Conservation (phyloP, 2,113 vertebrate genomes). For the Campylomormyrus numenius region DNA sequence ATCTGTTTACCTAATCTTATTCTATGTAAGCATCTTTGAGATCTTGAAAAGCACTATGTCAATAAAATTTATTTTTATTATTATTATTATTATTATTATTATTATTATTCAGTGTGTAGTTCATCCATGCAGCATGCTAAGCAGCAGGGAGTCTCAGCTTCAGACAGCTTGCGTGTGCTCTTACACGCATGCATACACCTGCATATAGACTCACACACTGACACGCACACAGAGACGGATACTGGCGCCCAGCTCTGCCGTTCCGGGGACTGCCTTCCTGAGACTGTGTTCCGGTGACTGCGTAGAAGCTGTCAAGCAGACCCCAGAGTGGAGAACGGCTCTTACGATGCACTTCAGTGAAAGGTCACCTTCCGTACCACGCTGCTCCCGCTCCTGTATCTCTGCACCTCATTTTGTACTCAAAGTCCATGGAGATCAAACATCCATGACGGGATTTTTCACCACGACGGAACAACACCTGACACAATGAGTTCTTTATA, state of each 20-base stretch:
- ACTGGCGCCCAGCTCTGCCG: not conserved
- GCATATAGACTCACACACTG: not conserved
- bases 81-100: not conserved
- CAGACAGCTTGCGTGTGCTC: not conserved
- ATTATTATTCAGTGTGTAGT: not conserved
- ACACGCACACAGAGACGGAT: not conserved
- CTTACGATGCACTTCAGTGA: conserved; percentile 12
- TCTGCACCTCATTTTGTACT: not conserved
- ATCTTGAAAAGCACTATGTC: not conserved
- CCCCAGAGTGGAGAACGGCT: not conserved
- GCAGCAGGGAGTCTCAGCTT: not conserved
- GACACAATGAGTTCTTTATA: not conserved
- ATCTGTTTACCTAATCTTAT: not conserved
- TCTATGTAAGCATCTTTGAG: not conserved
- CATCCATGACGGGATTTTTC: not conserved
- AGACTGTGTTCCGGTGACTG: not conserved
- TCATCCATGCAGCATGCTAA: not conserved
- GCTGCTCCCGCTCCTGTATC: conserved; percentile 17
- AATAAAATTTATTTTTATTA: not conserved
- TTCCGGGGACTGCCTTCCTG: not conserved
- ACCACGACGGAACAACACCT: not conserved
- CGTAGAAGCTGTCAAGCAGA: not conserved
- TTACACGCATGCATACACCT: not conserved
- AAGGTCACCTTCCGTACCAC: conserved; percentile 14
- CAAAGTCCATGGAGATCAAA: not conserved